Percentiles rank a stretch among this genome's conserved stretches.
These are phyloP conservation scores for Drosophila sucinea DNA, from an alignment of 1,140 invertebrate genomes.

Conservation along the genomic window DNA sequence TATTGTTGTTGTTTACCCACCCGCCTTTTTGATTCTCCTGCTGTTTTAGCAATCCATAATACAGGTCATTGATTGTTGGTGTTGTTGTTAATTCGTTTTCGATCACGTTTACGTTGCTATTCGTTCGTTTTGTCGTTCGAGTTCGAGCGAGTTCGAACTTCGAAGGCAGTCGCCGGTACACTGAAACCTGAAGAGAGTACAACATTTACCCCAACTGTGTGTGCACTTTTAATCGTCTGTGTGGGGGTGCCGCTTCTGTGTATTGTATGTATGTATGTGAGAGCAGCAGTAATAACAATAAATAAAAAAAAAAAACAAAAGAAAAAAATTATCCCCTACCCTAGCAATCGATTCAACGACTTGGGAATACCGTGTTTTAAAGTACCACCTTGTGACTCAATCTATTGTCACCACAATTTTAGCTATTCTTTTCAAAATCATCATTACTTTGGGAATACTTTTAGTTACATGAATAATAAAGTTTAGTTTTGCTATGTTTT, in stretches of 20 bases:
- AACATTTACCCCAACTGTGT: slow-evolving; percentile 37
- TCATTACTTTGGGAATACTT: no score
- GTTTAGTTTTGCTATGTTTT: no score
- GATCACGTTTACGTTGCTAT: slow-evolving; percentile 23
- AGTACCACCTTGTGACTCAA: no score
- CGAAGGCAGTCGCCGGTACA: slow-evolving; percentile 74
- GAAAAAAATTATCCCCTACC: slow-evolving; percentile 3
- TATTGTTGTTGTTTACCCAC: slow-evolving; percentile 3
- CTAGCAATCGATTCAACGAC: slow-evolving; percentile 18
- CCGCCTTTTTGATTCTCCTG: slow-evolving; percentile 2
- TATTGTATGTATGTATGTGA: not conserved
- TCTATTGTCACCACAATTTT: no score
- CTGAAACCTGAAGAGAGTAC: slow-evolving; percentile 50
- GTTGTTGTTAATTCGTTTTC: slow-evolving; percentile 30
- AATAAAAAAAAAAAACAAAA: slow-evolving; percentile 67
- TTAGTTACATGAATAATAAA: no score
- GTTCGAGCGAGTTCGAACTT: slow-evolving; percentile 66
- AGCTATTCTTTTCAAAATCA: no score
- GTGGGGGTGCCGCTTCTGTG: slow-evolving; percentile 15
- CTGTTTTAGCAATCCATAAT: not conserved
- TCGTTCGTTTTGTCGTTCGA: slow-evolving; percentile 28
- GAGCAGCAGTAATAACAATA: slow-evolving; percentile 72
- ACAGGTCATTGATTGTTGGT: slow-evolving; percentile 7
- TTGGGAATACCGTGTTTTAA: not conserved
- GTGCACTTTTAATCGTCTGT: slow-evolving; percentile 2